Percentiles rank a stretch among this genome's conserved stretches.
Evolutionary conservation across 2,797 vertebrate species (phyloP).

Genomic region (Centroberyx gerrardi): DNA sequence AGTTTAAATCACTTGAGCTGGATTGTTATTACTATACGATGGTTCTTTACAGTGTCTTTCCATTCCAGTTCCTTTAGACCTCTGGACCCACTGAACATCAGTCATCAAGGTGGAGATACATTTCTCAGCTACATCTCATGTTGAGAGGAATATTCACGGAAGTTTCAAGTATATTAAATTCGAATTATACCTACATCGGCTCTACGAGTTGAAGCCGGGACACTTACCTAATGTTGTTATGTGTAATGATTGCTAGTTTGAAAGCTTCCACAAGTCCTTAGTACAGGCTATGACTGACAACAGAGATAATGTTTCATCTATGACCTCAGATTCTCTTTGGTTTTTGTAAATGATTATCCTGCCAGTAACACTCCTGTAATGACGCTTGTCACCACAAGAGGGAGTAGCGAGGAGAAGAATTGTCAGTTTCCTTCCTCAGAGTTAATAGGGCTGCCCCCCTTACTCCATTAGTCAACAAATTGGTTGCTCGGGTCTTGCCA

Average conservation of each 20-base stretch:
- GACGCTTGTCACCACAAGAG: slow-evolving; percentile 70
- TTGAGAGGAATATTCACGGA: too few species aligned
- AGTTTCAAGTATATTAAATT: too few species aligned
- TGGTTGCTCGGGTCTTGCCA: background rate
- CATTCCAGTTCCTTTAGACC: background rate
- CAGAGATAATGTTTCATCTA: slow-evolving; percentile 6
- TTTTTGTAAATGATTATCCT: slow-evolving; percentile 12
- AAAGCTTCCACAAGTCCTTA: background rate
- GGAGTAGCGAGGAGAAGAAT: slow-evolving; percentile 46
- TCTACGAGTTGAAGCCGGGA: background rate
- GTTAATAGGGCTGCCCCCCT: background rate
- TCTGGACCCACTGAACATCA: background rate
- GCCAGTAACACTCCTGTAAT: slow-evolving; percentile 36
- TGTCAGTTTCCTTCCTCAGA: background rate
- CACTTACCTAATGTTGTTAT: background rate
- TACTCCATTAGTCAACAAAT: background rate
- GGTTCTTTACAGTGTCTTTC: slow-evolving; percentile 1
- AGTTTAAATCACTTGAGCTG: background rate
- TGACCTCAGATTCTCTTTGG: slow-evolving; percentile 2
- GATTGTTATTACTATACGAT: background rate
- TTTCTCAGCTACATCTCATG: background rate
- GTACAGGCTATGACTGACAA: background rate
- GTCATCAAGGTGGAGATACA: background rate
- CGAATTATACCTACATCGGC: too few species aligned
- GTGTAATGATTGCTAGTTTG: background rate